Base-by-base conservation (phyloP, 2,797 vertebrate genomes). In the Hydrolagus colliei region DNA sequence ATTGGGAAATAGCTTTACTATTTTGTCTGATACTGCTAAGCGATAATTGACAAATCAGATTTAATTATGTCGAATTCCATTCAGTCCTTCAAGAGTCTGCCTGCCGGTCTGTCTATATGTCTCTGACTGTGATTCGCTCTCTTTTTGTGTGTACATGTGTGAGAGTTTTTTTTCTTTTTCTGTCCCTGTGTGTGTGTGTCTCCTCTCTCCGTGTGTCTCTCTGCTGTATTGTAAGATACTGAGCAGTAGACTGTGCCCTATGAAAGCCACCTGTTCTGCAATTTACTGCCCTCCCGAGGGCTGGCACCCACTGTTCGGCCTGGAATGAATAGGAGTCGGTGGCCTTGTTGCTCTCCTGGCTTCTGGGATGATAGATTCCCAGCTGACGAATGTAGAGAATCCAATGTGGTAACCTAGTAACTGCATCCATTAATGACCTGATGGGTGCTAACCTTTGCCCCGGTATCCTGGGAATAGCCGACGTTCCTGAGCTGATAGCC, bases 321-420 rank as follows among this genome's bases (percentile, higher is more conserved):
- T n/a, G 9, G 67, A 67, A 71, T 84, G 11, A 84, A 71, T 41
- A 41, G 79, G 16, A 68, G 18, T 67, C 65, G 10, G 16, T 27
- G 20, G 79, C 79, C 79, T 84, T 84, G 62, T 52, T 84, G 65
- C 79, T 71, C 32, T 71, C 63, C 79, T 71, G 79, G 79, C 65
- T 84, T 84, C 10, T 84, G 35, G 79, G 78, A 68, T 84, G 79
- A 84, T 84, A n/a, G 79, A 84, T 84, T 84, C 79, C 79, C 32
- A 84, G 65, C 32, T 84, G 79, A 84, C 32, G 18, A 32, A 84
- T 52, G 79, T 32, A 35, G 65, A 71, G 79, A 84, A 84, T 84
- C 32, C 16, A 20, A 84, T 71, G 79, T 71, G 27, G 79, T 84
- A 71, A 84, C 79, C 79, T 84, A 84, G 79, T 68, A 84, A 84